Percentiles rank a stretch among this genome's conserved stretches.
Evolutionary conservation across 2,888 invertebrate genomes (phyloP).

Genomic region (Netelia melanura): DNA sequence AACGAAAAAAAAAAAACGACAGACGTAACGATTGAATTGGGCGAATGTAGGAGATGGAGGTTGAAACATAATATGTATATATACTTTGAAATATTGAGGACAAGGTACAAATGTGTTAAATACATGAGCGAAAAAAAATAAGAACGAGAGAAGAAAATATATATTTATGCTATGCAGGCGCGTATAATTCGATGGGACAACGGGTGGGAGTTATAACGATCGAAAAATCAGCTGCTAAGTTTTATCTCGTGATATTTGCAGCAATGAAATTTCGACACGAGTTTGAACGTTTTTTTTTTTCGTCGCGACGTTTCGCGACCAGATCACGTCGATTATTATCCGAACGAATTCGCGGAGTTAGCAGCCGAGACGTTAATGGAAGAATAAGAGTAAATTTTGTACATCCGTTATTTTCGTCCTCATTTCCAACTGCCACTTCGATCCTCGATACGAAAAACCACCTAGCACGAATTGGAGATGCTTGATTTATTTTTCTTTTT

Average conservation of each 20-base stretch:
- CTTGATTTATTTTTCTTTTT: background rate
- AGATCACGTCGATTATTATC: background rate
- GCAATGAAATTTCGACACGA: background rate
- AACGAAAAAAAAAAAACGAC: background rate
- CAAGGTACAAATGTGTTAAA: background rate
- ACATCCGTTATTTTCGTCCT: background rate
- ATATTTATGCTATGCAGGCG: background rate
- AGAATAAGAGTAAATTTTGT: background rate
- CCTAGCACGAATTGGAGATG: background rate
- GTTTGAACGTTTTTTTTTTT: background rate
- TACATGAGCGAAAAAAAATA: background rate
- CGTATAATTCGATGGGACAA: background rate
- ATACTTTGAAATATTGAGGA: background rate
- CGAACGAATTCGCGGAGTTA: background rate
- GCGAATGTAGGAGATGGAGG: background rate
- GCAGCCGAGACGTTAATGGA: background rate
- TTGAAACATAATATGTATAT: background rate
- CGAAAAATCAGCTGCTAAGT: background rate
- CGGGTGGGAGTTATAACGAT: background rate
- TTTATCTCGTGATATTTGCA: background rate
- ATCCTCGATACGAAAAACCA: background rate
- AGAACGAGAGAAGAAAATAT: background rate
- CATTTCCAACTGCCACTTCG: background rate
- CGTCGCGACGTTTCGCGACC: background rate
- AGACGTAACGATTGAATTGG: constrained; percentile 4